Base-by-base conservation (phyloP, 2,888 invertebrate genomes). In the Pachymerium ferrugineum region DNA sequence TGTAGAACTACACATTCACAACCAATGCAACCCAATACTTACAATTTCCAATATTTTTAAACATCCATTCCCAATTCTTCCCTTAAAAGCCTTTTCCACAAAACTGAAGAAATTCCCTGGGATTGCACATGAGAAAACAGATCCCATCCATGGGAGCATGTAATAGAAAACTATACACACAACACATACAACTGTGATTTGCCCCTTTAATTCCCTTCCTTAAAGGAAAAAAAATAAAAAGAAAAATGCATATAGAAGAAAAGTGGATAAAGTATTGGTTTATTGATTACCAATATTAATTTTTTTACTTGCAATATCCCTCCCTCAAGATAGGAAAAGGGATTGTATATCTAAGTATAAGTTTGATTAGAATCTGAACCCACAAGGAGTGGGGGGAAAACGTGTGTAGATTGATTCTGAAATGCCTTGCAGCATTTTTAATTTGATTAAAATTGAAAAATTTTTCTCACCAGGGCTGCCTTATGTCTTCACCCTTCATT, bases 401-500 rank as follows among this genome's bases (percentile, higher is more conserved):
- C 22, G 19, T 12, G 47, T 22, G 47, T 54, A 54, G 47, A 54
- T 54, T 54, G 47, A 54, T 54, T 54, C 22, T 54, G 47, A 54
- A 54, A 54, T 54, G 47, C 47, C 47, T 54, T 4, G 47, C 47
- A 54, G 47, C 47, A 54, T 54, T 22, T 54, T 54, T 54, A 54
- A 54, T 54, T 54, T 54, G n/a, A 54, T 54, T 54, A 54, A 54
- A 54, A 54, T 19, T 54, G 47, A 10, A 54, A 22, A 54, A 54
- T 54, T 54, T 54, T 54, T 22, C 22, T 54, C 22, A n/a, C n/a
- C n/a, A n/a, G n/a, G n/a, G 19, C 47, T 54, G 47, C 47, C 22
- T 54, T 54, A 54, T 54, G 47, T 54, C 19, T 54, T 54, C 47
- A 54, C 47, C 47, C 47, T 54, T 54, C 47, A 54, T 54, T 54